Evolutionary conservation across 1,140 invertebrate genomes (phyloP), one percentile per base, ranked within the genome.

Genomic region (Maconellicoccus hirsutus): DNA sequence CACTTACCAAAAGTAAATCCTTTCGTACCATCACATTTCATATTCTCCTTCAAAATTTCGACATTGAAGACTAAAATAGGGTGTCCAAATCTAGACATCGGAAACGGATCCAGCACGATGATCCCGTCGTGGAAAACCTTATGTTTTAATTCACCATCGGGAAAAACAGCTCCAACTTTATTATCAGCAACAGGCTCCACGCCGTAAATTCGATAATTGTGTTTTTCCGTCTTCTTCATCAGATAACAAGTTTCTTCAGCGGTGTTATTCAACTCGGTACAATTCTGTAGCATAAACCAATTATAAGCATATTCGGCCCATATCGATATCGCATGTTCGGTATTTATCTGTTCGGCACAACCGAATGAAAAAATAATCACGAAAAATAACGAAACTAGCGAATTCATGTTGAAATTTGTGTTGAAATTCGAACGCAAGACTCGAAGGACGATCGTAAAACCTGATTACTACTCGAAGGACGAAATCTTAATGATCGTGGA

Each of bases 51-150:
- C 12, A 73, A 73, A 8, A 76, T 73, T 71, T 83, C 79, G 27
- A 83, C 74, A 73, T 80, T 81, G 74, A 84, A 83, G 61, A 84
- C 78, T 21, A 81, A 71, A 1, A 84, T 76, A 22, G 82, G 77
- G 75, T 84, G 83, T 14, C 83, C 83, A 73, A 83, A 83, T 73
- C 79, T 80, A 10, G 79, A 78, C 6, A 73, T 70, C 0, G 83
- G 83, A 72, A 79, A 82, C 0, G 82, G 82, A 74, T 84, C 83
- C 6, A 84, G 71, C 8, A 80, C 81, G 1, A 84, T 27, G 69
- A 83, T 77, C 12, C 77, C 79, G 71, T 83, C 79, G 73, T 82
- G 81, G 14, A 73, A 63, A 2, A 77, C 77, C 7, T 71, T 72
- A 70, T 78, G 76, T 10, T 74, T 72, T 23, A 78, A 75, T 4